These are phyloP conservation scores for Platerodrilus igneus DNA, from an alignment of 2,888 invertebrate genomes.

Conservation along the genomic window DNA sequence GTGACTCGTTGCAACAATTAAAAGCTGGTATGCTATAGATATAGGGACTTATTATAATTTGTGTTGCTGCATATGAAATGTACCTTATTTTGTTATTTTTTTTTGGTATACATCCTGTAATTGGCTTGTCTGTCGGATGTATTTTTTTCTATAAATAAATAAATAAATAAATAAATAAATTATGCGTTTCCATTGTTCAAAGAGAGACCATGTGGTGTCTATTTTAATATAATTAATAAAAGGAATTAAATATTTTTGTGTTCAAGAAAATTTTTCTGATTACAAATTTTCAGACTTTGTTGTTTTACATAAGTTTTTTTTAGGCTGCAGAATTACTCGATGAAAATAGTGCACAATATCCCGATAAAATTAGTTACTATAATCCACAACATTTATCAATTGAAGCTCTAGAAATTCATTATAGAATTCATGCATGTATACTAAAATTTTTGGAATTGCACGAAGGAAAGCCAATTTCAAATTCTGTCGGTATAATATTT, in stretches of 20 bases:
- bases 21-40: no score
- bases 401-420: constrained; percentile 83
- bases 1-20: no score
- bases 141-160: no score
- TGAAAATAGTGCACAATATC: constrained; percentile 78
- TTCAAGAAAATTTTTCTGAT: constrained; percentile 3
- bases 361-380: constrained; percentile 79
- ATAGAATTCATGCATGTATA: constrained; percentile 83
- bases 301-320: constrained; percentile 27
- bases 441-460: constrained; percentile 78
- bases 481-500: constrained; percentile 57
- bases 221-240: constrained; percentile 6
- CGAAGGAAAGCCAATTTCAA: constrained; percentile 63
- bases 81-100: no score
- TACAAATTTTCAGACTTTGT: neutral
- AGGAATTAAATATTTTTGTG: neutral
- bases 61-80: no score
- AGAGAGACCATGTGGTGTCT: no score
- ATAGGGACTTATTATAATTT: no score
- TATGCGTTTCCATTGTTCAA: no score
- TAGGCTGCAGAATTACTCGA: constrained; percentile 72
- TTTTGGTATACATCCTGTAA: no score
- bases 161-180: no score
- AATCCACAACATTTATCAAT: constrained; percentile 78
- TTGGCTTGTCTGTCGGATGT: no score